phyloP scores from a whole-genome alignment of 1,140 invertebrate species.

The Drosophila insularis region DNA sequence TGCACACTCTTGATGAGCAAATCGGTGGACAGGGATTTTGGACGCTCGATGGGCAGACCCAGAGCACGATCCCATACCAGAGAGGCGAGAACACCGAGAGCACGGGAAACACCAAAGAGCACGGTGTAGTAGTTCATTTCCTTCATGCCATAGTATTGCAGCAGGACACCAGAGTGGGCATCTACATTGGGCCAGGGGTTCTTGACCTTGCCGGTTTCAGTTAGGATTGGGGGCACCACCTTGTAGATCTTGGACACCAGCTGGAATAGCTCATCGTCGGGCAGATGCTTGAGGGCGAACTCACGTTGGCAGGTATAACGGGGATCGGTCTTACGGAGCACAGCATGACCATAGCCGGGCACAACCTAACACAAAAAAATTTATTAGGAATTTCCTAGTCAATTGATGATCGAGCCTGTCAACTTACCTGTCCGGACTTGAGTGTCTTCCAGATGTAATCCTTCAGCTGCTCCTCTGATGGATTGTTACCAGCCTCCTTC shows the following conservation, averaged over 20 bases:
- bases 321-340: slow-evolving; percentile 97
- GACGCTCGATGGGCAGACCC: slow-evolving; percentile 96
- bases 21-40: slow-evolving; percentile 89
- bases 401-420: not conserved
- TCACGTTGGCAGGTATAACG: slow-evolving; percentile 95
- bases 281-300: slow-evolving; percentile 96
- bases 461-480: slow-evolving; percentile 93
- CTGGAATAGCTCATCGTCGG: slow-evolving; percentile 95
- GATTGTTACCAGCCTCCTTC: slow-evolving; percentile 90
- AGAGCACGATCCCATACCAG: slow-evolving; percentile 97
- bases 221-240: slow-evolving; percentile 95
- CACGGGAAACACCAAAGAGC: slow-evolving; percentile 97
- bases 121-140: slow-evolving; percentile 99
- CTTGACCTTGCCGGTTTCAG: slow-evolving; percentile 97
- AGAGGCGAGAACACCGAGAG: slow-evolving; percentile 94
- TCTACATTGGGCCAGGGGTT: slow-evolving; percentile 99
- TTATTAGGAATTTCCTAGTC: not conserved
- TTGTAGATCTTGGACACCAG: slow-evolving; percentile 97
- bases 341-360: slow-evolving; percentile 98
- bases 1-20: slow-evolving; percentile 76
- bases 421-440: slow-evolving; percentile 88
- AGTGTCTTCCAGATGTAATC: slow-evolving; percentile 98
- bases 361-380: slow-evolving; percentile 87
- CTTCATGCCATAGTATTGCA: slow-evolving; percentile 97
- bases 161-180: slow-evolving; percentile 96